phyloP scores from a whole-genome alignment of 2,113 vertebrate species.

The Corvus cornix region DNA sequence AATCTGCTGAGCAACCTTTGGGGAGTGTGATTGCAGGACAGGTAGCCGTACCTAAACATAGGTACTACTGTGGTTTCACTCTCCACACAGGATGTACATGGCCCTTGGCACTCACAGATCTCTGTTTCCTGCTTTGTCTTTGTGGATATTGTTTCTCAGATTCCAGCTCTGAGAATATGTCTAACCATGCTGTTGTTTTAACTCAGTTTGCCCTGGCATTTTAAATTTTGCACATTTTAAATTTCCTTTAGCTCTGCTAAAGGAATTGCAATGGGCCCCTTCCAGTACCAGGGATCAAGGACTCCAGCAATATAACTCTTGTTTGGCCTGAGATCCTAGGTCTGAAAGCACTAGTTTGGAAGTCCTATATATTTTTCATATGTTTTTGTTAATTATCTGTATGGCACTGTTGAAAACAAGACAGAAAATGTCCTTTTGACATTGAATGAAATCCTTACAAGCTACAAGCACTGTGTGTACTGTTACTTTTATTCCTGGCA shows the following conservation, averaged over 20 bases:
- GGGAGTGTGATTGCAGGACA: neutral
- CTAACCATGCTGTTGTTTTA: neutral
- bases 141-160: neutral
- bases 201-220: neutral
- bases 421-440: neutral
- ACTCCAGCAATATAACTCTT: neutral
- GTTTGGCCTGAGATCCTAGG: neutral
- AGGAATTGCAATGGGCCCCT: neutral
- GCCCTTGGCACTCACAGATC: neutral
- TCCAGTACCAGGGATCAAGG: neutral
- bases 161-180: neutral
- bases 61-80: neutral
- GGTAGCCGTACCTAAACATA: neutral
- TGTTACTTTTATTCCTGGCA: neutral
- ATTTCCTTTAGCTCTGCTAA: neutral
- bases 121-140: neutral
- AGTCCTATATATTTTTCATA: neutral
- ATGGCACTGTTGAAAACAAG: neutral
- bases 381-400: neutral
- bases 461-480: neutral
- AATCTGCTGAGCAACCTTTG: neutral
- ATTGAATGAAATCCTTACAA: neutral
- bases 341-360: neutral
- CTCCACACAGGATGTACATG: accelerated
- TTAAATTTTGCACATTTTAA: neutral